Percentiles rank a stretch among this genome's conserved stretches.
Conservation (phyloP, 2,888 invertebrate genomes). For the Pristionchus arcanus region DNA sequence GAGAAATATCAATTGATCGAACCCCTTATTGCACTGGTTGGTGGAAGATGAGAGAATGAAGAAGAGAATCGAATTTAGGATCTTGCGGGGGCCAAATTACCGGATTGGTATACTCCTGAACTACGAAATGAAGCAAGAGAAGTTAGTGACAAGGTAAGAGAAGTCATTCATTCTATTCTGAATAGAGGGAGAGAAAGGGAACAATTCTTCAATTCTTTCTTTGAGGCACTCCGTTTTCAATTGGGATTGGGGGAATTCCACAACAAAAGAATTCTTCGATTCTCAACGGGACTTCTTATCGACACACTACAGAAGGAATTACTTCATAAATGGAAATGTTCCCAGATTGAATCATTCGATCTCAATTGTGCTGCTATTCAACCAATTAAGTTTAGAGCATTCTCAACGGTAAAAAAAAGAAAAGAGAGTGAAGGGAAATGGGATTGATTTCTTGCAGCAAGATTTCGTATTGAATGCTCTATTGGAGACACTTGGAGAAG, state of each 20-base stretch:
- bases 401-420: slow-evolving; percentile 19
- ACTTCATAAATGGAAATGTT: slow-evolving; percentile 50
- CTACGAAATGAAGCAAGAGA: slow-evolving; percentile 5
- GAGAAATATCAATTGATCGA: slow-evolving; percentile 39
- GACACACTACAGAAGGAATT: slow-evolving; percentile 47
- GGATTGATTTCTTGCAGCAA: slow-evolving; percentile 10
- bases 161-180: not conserved
- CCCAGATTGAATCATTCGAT: not conserved
- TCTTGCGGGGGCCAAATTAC: slow-evolving; percentile 8
- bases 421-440: not conserved
- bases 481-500: slow-evolving; percentile 9
- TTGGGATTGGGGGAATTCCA: slow-evolving; percentile 48
- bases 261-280: slow-evolving; percentile 39
- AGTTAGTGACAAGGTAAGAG: slow-evolving; percentile 38
- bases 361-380: slow-evolving; percentile 10
- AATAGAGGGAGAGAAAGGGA: not conserved
- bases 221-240: slow-evolving; percentile 36
- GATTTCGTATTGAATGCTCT: slow-evolving; percentile 41
- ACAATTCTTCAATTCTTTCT: not conserved
- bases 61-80: not conserved
- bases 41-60: not conserved
- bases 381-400: slow-evolving; percentile 33
- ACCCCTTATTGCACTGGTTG: slow-evolving; percentile 15
- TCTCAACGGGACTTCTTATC: slow-evolving; percentile 30
- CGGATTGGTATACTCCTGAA: slow-evolving; percentile 8